A percentile compares a stretch with the other conserved stretches of the same genome.
Conservation (phyloP, 2,113 vertebrate species). For the Hippocampus zosterae region DNA sequence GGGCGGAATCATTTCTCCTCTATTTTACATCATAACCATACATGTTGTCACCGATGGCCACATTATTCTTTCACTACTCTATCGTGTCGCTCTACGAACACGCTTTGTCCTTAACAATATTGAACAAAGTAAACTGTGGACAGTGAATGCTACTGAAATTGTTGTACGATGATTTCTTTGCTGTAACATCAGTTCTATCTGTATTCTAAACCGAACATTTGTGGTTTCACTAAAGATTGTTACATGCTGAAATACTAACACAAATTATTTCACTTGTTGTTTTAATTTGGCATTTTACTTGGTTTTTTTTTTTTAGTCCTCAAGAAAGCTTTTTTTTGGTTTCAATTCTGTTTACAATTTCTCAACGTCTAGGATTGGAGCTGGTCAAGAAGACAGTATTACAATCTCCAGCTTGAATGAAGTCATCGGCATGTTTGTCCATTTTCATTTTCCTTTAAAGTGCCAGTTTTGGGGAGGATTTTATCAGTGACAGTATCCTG, state of each 20-base stretch:
- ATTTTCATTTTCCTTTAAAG: not conserved
- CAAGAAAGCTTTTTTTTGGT: not conserved
- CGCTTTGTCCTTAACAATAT: not conserved
- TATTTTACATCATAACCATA: slow-evolving; percentile 44
- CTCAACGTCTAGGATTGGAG: not conserved
- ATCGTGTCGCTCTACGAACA: not conserved
- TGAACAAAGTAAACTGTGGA: not conserved
- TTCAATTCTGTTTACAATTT: not conserved
- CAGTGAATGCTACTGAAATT: not conserved
- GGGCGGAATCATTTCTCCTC: slow-evolving; percentile 33
- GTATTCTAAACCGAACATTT: not conserved
- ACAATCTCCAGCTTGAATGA: not conserved
- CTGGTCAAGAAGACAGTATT: not conserved
- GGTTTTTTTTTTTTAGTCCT: not conserved
- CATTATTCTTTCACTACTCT: not conserved
- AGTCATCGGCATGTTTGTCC: not conserved
- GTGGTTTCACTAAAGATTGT: not conserved
- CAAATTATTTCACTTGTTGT: not conserved
- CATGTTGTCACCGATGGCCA: slow-evolving; percentile 12
- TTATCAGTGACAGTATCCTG: slow-evolving; percentile 22
- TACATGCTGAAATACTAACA: not conserved
- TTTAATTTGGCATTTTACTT: not conserved
- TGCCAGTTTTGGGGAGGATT: not conserved
- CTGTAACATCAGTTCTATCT: not conserved
- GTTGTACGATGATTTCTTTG: not conserved